Percentiles rank a stretch among this genome's conserved stretches.
Conservation (phyloP, 2,797 vertebrate species). For the Pelodytes ibericus region DNA sequence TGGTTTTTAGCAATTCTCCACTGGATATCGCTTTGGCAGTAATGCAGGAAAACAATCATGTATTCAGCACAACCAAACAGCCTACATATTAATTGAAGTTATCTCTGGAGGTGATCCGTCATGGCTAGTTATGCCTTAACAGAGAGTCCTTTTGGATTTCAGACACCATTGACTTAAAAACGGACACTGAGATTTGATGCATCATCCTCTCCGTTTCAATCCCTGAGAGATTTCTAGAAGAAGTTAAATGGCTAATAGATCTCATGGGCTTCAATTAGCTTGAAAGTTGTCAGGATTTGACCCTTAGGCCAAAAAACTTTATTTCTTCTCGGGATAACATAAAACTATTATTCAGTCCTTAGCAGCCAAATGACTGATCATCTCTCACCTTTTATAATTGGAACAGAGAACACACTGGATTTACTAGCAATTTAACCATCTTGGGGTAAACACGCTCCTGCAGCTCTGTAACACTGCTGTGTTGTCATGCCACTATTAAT, state of each 20-base stretch:
- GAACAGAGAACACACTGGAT: not conserved
- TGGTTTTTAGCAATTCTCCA: not conserved
- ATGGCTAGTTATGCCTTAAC: not conserved
- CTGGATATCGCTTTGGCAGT: not conserved
- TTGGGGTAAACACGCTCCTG: not conserved
- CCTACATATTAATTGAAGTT: not conserved
- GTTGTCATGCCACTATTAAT: no score
- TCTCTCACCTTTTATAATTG: not conserved
- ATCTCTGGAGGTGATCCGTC: not conserved
- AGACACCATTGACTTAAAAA: constrained; percentile 17
- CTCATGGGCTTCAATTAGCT: constrained; percentile 29
- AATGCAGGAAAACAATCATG: not conserved
- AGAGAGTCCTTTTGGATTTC: not conserved
- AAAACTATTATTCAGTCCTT: not conserved
- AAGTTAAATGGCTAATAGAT: constrained; percentile 16
- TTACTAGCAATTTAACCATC: not conserved
- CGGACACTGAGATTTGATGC: constrained; percentile 1
- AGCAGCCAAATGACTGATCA: not conserved
- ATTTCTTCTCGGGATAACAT: not conserved
- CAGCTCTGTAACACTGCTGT: not conserved
- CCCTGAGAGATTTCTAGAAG: constrained; percentile 22
- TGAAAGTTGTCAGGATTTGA: constrained; percentile 14
- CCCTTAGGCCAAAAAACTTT: constrained; percentile 2
- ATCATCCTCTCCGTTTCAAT: constrained; percentile 2
- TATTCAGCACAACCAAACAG: not conserved